Percentiles rank a stretch among this genome's conserved stretches.
Evolutionary conservation across 2,113 vertebrate species (phyloP).

Genomic region (Gymnogyps californianus): DNA sequence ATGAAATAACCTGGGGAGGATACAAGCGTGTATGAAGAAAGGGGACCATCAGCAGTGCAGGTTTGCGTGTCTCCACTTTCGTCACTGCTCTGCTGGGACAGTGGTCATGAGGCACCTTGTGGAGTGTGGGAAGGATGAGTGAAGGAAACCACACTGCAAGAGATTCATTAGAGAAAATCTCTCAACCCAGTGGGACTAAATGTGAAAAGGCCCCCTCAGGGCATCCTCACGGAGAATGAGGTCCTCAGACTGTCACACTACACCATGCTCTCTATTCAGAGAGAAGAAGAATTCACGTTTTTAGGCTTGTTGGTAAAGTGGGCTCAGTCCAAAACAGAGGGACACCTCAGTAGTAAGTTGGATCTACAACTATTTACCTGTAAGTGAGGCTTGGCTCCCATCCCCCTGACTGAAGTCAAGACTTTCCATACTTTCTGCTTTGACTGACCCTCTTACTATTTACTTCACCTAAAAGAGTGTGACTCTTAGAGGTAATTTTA

Average conservation of each 20-base stretch:
- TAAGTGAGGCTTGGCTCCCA: neutral
- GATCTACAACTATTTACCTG: neutral
- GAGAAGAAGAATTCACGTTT: neutral
- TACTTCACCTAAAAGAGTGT: neutral
- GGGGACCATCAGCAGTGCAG: fast-evolving
- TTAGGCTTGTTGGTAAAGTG: neutral
- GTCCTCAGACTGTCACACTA: neutral
- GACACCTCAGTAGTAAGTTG: neutral
- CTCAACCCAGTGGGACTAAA: neutral
- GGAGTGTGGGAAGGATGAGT: neutral
- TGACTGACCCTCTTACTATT: neutral
- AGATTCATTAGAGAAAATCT: neutral
- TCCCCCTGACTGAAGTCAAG: neutral
- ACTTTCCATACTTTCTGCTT: neutral
- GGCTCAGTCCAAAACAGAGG: neutral
- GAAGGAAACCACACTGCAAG: neutral
- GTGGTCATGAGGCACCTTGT: neutral
- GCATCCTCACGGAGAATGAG: neutral
- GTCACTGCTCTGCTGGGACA: neutral
- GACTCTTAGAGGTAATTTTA: neutral
- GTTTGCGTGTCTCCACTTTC: neutral
- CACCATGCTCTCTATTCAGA: neutral
- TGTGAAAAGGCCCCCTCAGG: neutral
- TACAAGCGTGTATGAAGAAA: neutral
- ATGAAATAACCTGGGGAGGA: neutral